Evolutionary conservation across 92 coral and sea anemone species (phyloP), one percentile per base, ranked within the genome.

Genomic region (Scolanthus callimorphus): DNA sequence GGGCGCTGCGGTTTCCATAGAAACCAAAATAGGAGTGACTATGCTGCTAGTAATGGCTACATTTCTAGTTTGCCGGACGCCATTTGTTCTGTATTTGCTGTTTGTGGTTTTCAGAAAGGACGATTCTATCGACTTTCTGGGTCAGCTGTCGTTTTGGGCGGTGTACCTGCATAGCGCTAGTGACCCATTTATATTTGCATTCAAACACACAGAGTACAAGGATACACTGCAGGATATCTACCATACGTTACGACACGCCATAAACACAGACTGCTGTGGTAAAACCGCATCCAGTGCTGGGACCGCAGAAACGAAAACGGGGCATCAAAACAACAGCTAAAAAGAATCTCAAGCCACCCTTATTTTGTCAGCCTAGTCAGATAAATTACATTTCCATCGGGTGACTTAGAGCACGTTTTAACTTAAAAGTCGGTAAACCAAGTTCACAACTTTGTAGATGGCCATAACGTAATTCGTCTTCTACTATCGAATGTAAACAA

Each of bases 81-180:
- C 97, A 0, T 81, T 91, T 56, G 80, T 88, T 56, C 63, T 91
- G 10, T 83, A 80, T 49, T 74, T 91, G 48, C 57, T 88, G n/a
- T 60, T 88, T 1, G 66, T 71, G 20, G 83, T 90, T 1, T 62
- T 41, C 24, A 79, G 79, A 34, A 74, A 82, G 9, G 50, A 59
- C 9, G 62, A 71, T 20, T 49, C 97, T 13, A 55, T 88, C 13
- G 97, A 91, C 38, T 71, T 80, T 51, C 63, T 91, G 1, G 90
- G 92, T 27, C 97, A 91, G 62, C 59, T 91, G 39, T 89, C 97
- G 1, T 91, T 91, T 51, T 91, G 97, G 97, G 96, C 97, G 15
- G 79, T 91, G 20, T 91, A 83, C 48, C 76, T 91, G 9, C 97
- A 91, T 58, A 91, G 97, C 43, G 96, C 97, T 3, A 74, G 92